These are phyloP conservation scores for Popillia japonica DNA, from an alignment of 1,140 invertebrate species.

Conservation along the genomic window DNA sequence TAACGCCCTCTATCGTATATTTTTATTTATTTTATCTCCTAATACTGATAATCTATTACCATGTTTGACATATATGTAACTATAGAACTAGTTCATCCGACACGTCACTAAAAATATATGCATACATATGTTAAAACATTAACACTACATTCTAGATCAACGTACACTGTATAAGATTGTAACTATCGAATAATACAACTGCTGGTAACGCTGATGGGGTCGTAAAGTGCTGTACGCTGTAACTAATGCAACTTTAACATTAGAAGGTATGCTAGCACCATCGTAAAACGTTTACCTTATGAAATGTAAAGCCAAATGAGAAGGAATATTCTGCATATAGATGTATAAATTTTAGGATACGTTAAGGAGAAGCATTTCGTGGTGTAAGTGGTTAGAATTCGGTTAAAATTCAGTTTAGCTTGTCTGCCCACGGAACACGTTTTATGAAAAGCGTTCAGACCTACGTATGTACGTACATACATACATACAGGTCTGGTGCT, in stretches of 20 bases:
- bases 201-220: neutral
- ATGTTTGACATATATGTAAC: no score
- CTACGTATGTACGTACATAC: no score
- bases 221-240: neutral
- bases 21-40: no score
- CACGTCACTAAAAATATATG: no score
- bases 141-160: neutral
- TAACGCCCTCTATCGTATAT: no score
- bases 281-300: neutral
- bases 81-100: no score
- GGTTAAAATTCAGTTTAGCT: constrained; percentile 5
- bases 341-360: neutral
- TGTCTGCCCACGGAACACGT: neutral
- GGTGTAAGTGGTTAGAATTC: neutral
- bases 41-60: no score
- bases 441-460: no score
- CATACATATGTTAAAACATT: neutral
- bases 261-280: neutral
- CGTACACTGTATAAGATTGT: neutral
- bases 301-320: constrained; percentile 8
- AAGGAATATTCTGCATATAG: neutral
- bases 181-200: neutral
- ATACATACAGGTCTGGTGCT: neutral
- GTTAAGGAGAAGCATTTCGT: neutral
- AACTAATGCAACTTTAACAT: neutral